phyloP scores from a whole-genome alignment of 2,113 vertebrate genomes.

The Anguilla japonica region DNA sequence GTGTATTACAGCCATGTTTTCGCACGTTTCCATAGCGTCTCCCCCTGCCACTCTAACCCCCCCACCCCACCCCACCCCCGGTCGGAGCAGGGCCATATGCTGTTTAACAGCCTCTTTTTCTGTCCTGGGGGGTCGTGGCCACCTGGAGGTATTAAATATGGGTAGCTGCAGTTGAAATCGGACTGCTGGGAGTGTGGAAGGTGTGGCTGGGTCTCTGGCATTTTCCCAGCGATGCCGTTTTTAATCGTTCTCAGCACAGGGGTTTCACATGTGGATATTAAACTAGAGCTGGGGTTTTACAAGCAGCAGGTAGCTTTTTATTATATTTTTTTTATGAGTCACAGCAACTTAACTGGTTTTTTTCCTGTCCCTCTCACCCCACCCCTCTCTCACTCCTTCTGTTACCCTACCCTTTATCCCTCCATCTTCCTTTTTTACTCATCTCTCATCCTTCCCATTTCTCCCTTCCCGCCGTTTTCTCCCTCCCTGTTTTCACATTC shows the following conservation, averaged over 20 bases:
- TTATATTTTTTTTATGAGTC: too few species aligned
- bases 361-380: background rate
- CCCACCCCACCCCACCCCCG: too few species aligned
- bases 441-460: too few species aligned
- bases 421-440: background rate
- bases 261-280: background rate
- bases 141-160: background rate
- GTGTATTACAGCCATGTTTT: conserved; percentile 2
- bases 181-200: background rate
- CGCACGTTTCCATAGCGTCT: background rate
- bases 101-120: background rate
- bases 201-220: background rate
- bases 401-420: background rate
- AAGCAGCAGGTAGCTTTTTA: background rate
- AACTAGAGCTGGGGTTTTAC: background rate
- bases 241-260: background rate
- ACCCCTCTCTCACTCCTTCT: background rate
- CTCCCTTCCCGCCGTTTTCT: background rate
- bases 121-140: background rate
- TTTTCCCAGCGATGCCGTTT: background rate
- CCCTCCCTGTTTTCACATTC: background rate
- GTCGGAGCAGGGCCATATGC: background rate
- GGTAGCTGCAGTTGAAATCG: background rate
- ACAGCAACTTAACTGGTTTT: too few species aligned
- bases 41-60: background rate